Percentiles rank a stretch among this genome's conserved stretches.
phyloP scores from a whole-genome alignment of 2,113 vertebrate genomes.

The Fregetta grallaria region DNA sequence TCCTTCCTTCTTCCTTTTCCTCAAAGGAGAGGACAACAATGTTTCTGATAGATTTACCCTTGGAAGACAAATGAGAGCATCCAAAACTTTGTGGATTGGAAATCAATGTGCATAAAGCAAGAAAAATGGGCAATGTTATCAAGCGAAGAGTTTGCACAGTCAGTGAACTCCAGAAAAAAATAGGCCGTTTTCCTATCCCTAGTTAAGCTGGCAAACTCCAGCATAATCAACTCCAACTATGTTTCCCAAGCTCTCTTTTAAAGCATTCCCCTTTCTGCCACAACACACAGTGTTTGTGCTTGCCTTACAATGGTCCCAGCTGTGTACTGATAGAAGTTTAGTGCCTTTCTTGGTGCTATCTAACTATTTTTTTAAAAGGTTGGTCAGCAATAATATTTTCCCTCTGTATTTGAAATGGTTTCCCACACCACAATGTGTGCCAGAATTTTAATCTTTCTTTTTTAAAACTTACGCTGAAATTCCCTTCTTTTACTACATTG shows the following conservation, averaged over 20 bases:
- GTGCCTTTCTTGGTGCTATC: fast-evolving
- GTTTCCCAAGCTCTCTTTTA: not conserved
- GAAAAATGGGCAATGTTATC: conserved; percentile 14
- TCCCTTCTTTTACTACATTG: not conserved
- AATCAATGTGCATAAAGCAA: conserved; percentile 34
- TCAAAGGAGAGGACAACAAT: not conserved
- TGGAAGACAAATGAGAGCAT: conserved; percentile 29
- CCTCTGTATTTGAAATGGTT: not conserved
- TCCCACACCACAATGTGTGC: no score
- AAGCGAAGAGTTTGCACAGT: not conserved
- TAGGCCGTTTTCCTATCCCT: not conserved
- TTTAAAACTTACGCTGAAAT: not conserved
- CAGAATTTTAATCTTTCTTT: not conserved
- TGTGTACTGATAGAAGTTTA: not conserved
- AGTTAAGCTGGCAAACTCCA: not conserved
- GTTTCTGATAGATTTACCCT: not conserved
- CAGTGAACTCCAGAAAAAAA: conserved; percentile 7
- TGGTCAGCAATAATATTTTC: not conserved
- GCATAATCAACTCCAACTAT: not conserved
- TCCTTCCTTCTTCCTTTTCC: not conserved
- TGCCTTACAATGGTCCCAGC: not conserved
- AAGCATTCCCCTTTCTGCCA: not conserved
- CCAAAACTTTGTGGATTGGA: not conserved
- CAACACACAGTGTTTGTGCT: fast-evolving
- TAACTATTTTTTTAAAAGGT: not conserved